A percentile compares a stretch with the other conserved stretches of the same genome.
Conservation (phyloP, 2,797 vertebrate genomes). For the Mormyrus hasselquistii region DNA sequence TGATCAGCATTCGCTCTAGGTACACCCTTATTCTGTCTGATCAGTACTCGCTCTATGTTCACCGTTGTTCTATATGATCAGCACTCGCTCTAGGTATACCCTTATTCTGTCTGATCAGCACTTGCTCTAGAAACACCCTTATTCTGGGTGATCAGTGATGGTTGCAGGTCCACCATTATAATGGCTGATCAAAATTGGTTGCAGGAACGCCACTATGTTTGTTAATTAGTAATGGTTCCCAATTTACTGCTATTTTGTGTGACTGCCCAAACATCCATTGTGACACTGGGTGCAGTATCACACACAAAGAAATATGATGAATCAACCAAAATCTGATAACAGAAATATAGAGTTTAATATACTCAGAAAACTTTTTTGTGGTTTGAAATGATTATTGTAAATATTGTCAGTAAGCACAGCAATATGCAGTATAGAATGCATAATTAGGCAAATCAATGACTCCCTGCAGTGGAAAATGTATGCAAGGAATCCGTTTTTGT, state of each 20-base stretch:
- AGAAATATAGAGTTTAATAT: background rate
- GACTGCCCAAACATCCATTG: background rate
- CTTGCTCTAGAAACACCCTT: background rate
- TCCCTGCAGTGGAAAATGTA: background rate
- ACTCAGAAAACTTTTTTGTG: background rate
- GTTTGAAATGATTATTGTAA: background rate
- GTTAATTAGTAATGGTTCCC: background rate
- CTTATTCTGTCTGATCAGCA: background rate
- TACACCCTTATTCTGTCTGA: background rate
- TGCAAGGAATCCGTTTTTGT: background rate
- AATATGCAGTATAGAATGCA: background rate
- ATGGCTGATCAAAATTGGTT: background rate
- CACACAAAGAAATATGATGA: background rate
- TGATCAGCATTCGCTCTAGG: background rate
- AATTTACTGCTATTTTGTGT: background rate
- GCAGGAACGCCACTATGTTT: background rate
- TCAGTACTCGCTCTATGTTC: rapidly evolving
- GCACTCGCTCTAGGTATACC: background rate
- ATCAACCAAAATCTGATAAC: background rate
- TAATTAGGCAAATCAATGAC: background rate
- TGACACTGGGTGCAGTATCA: background rate
- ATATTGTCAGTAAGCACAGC: background rate
- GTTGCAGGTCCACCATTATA: background rate
- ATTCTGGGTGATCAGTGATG: background rate
- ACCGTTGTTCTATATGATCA: background rate